Evolutionary conservation across 1,140 invertebrate species (phyloP), one percentile per base, ranked within the genome.

Genomic region (Limonius californicus): DNA sequence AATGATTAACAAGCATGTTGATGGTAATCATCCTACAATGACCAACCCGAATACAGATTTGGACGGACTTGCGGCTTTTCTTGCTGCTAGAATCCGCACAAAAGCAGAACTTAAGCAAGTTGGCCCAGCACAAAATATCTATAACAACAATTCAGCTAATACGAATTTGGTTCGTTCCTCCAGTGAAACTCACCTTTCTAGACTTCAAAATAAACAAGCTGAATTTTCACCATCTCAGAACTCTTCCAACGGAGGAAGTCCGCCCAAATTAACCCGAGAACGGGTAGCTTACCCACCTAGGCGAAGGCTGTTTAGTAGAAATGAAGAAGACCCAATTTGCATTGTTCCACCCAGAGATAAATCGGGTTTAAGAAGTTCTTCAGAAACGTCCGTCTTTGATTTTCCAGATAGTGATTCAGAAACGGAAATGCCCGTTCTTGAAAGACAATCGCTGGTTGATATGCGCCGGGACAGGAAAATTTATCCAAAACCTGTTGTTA

Each of bases 101-200:
- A 91, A 91, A 78, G 90, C 87, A 1, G 90, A 92, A 77, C 75
- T 91, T 15, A 92, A 91, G 77, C 89, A 88, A 72, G 85, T 83
- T 70, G 76, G 4, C 76, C 79, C 19, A 78, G 79, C 63, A 57
- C 79, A 62, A 77, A 74, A 4, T 70, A 74, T 15, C 11, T 43
- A 27, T 16, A 62, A 57, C 27, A 68, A 23, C 76, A 80, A 68
- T 78, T 47, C 67, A 68, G 23, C 61, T 57, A 4, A 50, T 35
- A 35, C 15, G 8, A 45, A n/a, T 45, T 27, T 15, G 16, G 16
- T 35, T 47, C 35, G 14, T 14, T 47, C 27, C 19, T 18, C 16
- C 12, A 45, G 42, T 45, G 69, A 72, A 61, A 66, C 67, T 45
- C 63, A 67, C 57, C 43, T 70, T 16, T 39, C 35, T 39, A 66